phyloP scores from a whole-genome alignment of 2,888 invertebrate species.

The Phengaris arion region DNA sequence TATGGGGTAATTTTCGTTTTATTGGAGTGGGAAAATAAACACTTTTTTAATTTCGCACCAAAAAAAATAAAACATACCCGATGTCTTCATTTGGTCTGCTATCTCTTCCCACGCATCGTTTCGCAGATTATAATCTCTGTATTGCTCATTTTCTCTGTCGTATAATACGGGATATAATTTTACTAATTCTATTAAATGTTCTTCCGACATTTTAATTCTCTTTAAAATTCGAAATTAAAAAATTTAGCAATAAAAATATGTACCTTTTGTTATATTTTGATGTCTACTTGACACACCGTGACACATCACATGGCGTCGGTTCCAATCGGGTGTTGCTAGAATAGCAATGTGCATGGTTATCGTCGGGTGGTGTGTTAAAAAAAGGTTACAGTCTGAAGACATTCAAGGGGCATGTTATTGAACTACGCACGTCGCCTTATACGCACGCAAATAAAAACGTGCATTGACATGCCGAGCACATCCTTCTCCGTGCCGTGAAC shows the following conservation, averaged over 20 bases:
- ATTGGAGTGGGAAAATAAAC: not conserved
- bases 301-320: not conserved
- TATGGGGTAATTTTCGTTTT: too few relatives aligned
- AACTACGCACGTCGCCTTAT: too few relatives aligned
- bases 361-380: not conserved
- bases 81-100: constrained; percentile 22
- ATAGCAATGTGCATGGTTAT: not conserved
- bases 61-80: not conserved
- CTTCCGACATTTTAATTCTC: constrained; percentile 18
- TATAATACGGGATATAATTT: constrained; percentile 25
- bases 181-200: constrained; percentile 28
- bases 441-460: too few relatives aligned
- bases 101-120: constrained; percentile 29
- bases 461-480: too few relatives aligned
- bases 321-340: not conserved
- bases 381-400: not conserved
- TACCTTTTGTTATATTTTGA: not conserved
- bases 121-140: constrained; percentile 23
- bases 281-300: constrained; percentile 2
- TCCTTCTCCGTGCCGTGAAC: too few relatives aligned
- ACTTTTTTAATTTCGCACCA: not conserved
- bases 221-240: not conserved
- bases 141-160: constrained; percentile 13
- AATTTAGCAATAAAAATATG: not conserved
- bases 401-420: too few relatives aligned